Evolutionary conservation across 2,797 vertebrate species (phyloP).

Genomic region (Sebastes flavidus): DNA sequence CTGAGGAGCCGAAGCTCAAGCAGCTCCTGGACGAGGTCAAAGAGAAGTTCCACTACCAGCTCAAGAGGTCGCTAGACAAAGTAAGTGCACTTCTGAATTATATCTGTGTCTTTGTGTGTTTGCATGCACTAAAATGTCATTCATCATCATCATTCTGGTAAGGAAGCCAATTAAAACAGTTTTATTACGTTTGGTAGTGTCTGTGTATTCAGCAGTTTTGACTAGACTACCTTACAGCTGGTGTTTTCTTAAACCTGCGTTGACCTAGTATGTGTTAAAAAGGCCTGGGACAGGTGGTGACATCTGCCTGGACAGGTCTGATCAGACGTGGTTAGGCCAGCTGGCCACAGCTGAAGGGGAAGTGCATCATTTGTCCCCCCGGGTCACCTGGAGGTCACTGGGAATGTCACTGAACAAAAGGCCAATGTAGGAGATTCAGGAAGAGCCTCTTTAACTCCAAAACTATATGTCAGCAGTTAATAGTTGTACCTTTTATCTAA

Average conservation of each 20-base stretch:
- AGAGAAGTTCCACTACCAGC: constrained; percentile 92
- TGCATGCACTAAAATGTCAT: neutral
- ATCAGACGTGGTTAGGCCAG: constrained; percentile 62
- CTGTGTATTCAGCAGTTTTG: constrained; percentile 31
- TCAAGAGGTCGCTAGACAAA: constrained; percentile 89
- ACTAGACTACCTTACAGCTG: constrained; percentile 2
- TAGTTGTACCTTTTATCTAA: neutral
- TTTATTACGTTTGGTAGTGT: neutral
- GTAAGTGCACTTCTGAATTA: constrained; percentile 80
- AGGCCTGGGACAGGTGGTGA: constrained; percentile 72
- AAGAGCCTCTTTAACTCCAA: constrained; percentile 9
- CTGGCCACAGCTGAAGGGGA: constrained; percentile 77
- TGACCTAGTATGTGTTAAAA: constrained; percentile 66
- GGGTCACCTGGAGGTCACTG: constrained; percentile 74
- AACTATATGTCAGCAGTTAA: constrained; percentile 15
- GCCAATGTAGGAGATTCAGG: constrained; percentile 21
- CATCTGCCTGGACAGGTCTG: constrained; percentile 59
- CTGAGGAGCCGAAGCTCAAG: constrained; percentile 89
- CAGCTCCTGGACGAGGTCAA: constrained; percentile 94
- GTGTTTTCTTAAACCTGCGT: constrained; percentile 77
- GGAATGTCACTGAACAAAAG: constrained; percentile 70
- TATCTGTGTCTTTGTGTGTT: neutral
- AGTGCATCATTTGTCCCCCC: constrained; percentile 71
- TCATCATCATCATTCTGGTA: constrained; percentile 1
- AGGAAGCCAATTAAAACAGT: neutral